Evolutionary conservation across 2,888 invertebrate genomes (phyloP), one percentile per base, ranked within the genome.

Genomic region (Himalopsyche kuldschensis): DNA sequence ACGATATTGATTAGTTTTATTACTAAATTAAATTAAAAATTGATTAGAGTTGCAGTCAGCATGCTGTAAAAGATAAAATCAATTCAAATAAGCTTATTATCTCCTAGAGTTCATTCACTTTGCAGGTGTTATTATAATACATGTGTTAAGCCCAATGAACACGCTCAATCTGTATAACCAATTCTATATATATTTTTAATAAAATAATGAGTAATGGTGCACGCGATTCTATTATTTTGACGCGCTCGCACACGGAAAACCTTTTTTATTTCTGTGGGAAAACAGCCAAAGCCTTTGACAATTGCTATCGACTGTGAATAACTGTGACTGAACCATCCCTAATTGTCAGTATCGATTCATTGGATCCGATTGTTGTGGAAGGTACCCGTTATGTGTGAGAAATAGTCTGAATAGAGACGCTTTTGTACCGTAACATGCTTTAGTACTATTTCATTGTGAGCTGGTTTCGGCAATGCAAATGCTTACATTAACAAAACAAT

Each of bases 311-410:
- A 79, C 27, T 30, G 79, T 20, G 32, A 75, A 55, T 82, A 84
- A 84, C 84, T 80, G 84, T 84, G 75, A 79, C 80, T 80, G 82
- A 75, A 81, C 80, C 81, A 78, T 84, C 80, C 80, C 80, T 82
- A 84, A 82, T 80, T 81, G 82, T 82, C 48, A 11, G 10, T 63
- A 84, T 84, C 81, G 84, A 84, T 82, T 81, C 81, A 78, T 80
- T 41, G 48, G 47, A 75, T 78, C 78, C 80, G 80, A 82, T 82
- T 80, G 81, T 84, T 78, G 80, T 31, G 63, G 24, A 79, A 47
- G 24, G 55, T 17, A 35, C 10, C 82, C 84, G 82, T 78, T 82
- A 82, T 84, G 82, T 84, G 82, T 78, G 84, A 82, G 69, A 80
- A 79, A 80, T 69, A 69, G 69, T 27, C 24, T 69, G 69, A 69